Conservation (phyloP, 2,888 invertebrate genomes). For the Fragum fragum region DNA sequence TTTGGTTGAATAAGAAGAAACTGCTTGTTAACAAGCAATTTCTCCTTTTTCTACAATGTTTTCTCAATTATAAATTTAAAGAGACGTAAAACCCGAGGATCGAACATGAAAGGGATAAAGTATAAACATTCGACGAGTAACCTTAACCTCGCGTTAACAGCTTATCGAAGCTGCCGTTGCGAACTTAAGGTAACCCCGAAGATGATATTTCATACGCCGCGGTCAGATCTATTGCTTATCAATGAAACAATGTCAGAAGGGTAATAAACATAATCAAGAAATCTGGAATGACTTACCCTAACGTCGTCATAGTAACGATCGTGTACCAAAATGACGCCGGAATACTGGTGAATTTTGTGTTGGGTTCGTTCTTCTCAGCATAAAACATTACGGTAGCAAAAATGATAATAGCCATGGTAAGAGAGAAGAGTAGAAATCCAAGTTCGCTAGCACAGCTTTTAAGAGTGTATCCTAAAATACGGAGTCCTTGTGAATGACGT, state of each 20-base stretch:
- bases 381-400: slow-evolving; percentile 99
- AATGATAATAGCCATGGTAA: slow-evolving; percentile 99
- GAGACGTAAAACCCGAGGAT: too few species aligned
- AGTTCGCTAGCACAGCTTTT: slow-evolving; percentile 99
- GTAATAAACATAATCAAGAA: slow-evolving; percentile 25
- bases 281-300: slow-evolving; percentile 93
- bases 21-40: too few species aligned
- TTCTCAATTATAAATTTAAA: too few species aligned
- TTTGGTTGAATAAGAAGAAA: too few species aligned
- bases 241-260: slow-evolving; percentile 15
- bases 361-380: slow-evolving; percentile 99
- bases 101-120: too few species aligned
- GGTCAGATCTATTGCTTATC: slow-evolving; percentile 10
- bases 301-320: slow-evolving; percentile 99
- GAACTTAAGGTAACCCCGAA: too few species aligned
- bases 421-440: slow-evolving; percentile 99
- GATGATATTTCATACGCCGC: not conserved
- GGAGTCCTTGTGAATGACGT: slow-evolving; percentile 98
- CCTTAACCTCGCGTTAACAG: too few species aligned
- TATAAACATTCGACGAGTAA: too few species aligned
- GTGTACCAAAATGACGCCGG: slow-evolving; percentile 99
- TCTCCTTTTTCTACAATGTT: too few species aligned
- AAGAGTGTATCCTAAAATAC: slow-evolving; percentile 99
- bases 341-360: slow-evolving; percentile 99
- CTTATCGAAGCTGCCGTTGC: too few species aligned